Evolutionary conservation across 2,888 invertebrate genomes (phyloP).

Genomic region (Oscheius sp.): DNA sequence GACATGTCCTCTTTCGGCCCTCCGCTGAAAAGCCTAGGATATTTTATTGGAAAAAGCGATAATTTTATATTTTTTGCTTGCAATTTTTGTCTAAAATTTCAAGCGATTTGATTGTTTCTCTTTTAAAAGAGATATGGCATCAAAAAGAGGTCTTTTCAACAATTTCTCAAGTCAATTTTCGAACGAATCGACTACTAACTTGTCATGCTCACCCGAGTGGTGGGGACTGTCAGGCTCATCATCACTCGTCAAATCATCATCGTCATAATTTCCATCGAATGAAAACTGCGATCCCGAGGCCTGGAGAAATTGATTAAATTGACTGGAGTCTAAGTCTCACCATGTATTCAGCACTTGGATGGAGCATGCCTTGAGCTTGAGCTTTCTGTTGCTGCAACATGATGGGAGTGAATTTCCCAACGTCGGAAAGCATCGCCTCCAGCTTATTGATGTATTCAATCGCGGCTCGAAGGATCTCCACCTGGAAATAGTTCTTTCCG

Average conservation of each 20-base stretch:
- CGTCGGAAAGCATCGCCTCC: constrained; percentile 71
- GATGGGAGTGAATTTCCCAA: constrained; percentile 66
- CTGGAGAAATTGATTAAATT: not conserved
- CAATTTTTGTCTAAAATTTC: no score
- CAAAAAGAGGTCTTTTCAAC: no score
- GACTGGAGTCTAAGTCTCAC: no score
- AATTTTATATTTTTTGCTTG: no score
- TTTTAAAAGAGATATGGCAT: no score
- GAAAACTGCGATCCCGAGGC: no score
- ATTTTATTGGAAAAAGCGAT: no score
- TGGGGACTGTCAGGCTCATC: constrained; percentile 29
- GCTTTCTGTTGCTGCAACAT: constrained; percentile 58
- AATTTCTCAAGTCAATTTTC: no score
- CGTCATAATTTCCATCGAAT: constrained; percentile 24
- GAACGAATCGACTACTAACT: constrained; percentile 32
- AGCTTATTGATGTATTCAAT: constrained; percentile 91
- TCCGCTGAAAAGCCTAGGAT: constrained; percentile 42
- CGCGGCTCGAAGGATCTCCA: constrained; percentile 94
- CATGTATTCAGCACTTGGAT: constrained; percentile 39
- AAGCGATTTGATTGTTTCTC: no score
- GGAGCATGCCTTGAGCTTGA: constrained; percentile 30
- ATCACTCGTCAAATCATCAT: constrained; percentile 30
- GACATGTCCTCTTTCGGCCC: constrained; percentile 44
- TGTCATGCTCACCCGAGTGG: constrained; percentile 30
- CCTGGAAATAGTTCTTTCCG: no score